Base-by-base conservation (phyloP, 2,113 vertebrate species). In the Scartelaos histophorus region DNA sequence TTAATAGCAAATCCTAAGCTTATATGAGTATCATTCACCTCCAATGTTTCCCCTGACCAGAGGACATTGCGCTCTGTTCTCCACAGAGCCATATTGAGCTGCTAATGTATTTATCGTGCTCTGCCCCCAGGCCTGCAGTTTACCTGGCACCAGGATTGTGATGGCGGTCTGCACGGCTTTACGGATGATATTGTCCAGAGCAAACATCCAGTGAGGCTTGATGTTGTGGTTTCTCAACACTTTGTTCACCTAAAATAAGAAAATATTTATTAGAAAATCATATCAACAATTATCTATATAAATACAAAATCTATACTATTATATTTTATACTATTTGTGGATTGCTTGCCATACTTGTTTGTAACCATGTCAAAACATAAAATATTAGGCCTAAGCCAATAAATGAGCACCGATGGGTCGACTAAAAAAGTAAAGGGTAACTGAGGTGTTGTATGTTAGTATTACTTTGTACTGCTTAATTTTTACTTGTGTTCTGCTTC, bases 171-270 rank as follows among this genome's bases (percentile, higher is more conserved):
- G 98, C 57, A 99, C 97, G 0, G 98, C 98, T 92, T 99, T 99
- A 46, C 98, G 95, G 80, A 98, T 96, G 87, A 99, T 99, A 86
- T 96, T 99, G 88, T 99, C 98, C 83, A 99, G 85, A 12, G 98
- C 98, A 75, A 99, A 99, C 98, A 99, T 99, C 98, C 98, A 99
- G 74, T 99, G 98, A 47, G 98, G 98, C 84, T 99, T 99, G 89
- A 99, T 98, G 85, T 99, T 98, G 89, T 99, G 97, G 84, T 98
- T 99, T 90, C 97, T 91, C 75, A 99, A 93, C 76, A 99, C 96
- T 95, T 98, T 99, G 91, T 99, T 99, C 74, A 99, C 96, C 98
- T 99, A 35, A 80, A 79, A 91, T 43, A 84, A 0, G 85, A 74
- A 34, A 56, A 4, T 21, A n/a, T 66, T 1, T 58, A 1, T 21